Evolutionary conservation across 37 sponge, comb jelly and placozoan species (phyloP), one percentile per base, ranked within the genome.

Genomic region (Lycopodina hypogea): DNA sequence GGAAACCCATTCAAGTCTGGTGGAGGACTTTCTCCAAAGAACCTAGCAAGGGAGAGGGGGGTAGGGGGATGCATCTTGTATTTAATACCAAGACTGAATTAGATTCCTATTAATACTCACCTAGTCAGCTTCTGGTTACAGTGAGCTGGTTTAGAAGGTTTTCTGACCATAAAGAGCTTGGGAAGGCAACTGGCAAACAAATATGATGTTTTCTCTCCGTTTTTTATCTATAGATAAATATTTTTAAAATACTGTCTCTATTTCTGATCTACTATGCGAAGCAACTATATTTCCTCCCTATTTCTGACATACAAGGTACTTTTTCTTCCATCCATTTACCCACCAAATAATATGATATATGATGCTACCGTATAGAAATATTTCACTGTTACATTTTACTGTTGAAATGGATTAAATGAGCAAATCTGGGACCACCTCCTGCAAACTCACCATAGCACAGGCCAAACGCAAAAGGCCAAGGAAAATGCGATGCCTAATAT

Each of bases 191-290:
- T 89, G 29, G 86, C 85, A 82, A 38, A 93, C 68, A 93, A 22
- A 70, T 69, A 93, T 0, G 81, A 64, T 11, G 89, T 83, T 53
- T 93, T 86, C 48, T 93, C 93, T n/a, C 93, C 93, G 63, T 68
- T 82, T 38, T 67, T 68, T 6, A 89, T 57, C 93, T 93, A 71
- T n/a, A n/a, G 29, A 82, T 81, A 82, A 38, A 93, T 59, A 93
- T 15, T 62, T 69, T 89, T 0, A 77, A 64, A 2, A 89, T 83
- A 57, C 89, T 86, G 50, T 93, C 93, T n/a, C 93, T 90, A 70
- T 68, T 82, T 38, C 72, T 68, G 9, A 89, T 57, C 93, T 93
- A 71, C 55, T 12, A 41, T 34, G 17, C 1, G n/a, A n/a, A n/a
- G n/a, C n/a, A n/a, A n/a, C n/a, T n/a, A n/a, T n/a, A n/a, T n/a